A percentile compares a stretch with the other conserved stretches of the same genome.
These are phyloP conservation scores for Cherax quadricarinatus DNA, from an alignment of 1,140 invertebrate genomes.

Conservation along the genomic window DNA sequence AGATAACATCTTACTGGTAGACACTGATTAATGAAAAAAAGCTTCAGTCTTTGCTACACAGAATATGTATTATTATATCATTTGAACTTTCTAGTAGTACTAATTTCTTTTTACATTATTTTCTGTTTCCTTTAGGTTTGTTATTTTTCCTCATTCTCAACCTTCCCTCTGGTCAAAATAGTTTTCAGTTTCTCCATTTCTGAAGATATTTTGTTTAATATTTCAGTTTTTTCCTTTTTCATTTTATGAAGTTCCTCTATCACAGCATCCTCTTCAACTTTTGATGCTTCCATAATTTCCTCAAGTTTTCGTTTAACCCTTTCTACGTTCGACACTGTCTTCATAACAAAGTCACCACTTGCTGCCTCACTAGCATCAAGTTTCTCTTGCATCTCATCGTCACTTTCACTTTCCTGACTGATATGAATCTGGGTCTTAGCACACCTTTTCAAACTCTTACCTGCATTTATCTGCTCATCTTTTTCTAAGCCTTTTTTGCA, in stretches of 20 bases:
- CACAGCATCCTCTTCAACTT: constrained; percentile 8
- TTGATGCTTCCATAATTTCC: constrained; percentile 22
- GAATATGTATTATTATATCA: not conserved
- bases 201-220: constrained; percentile 1
- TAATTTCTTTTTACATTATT: not conserved
- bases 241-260: constrained; percentile 14
- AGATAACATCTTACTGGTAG: not conserved
- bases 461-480: not conserved
- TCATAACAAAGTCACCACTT: not conserved
- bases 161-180: not conserved
- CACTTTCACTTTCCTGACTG: not conserved
- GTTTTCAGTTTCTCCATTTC: constrained; percentile 18
- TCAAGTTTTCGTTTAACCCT: constrained; percentile 19
- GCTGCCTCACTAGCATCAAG: not conserved
- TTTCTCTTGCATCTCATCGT: not conserved
- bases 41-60: not conserved
- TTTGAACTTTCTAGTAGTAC: not conserved
- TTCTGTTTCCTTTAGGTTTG: not conserved
- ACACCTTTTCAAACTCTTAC: not conserved
- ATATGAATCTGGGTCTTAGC: not conserved
- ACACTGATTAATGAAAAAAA: not conserved
- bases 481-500: not conserved
- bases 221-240: constrained; percentile 17
- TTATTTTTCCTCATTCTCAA: not conserved
- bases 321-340: constrained; percentile 13